Base-by-base conservation (phyloP, 1,140 invertebrate genomes). In the Drosophila suzukii region DNA sequence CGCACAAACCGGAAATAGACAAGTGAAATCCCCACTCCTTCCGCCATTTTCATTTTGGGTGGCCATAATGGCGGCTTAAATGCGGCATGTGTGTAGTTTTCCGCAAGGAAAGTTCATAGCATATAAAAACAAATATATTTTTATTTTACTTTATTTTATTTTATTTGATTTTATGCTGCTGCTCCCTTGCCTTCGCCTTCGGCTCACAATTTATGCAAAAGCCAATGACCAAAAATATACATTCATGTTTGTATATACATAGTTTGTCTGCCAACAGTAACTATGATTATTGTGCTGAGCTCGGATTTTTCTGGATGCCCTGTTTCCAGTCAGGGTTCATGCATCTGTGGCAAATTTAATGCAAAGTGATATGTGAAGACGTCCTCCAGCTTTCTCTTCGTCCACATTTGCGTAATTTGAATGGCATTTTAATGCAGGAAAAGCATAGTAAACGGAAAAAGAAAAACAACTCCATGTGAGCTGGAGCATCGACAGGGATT, bases 81-180 rank as follows among this genome's bases (percentile, higher is more conserved):
- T 88, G 83, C 66, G 61, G 20, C 62, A 75, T 88, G 68, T 60
- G 65, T 68, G 62, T 77, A 43, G 50, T 58, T 80, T 68, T 51
- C 51, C 51, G 53, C 72, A 59, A 62, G 61, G 38, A 58, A 74
- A 74, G 73, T 77, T 84, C 77, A 85, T 77, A 76, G 78, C 84
- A 78, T 79, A 86, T 86, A 82, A 82, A 75, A 82, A 70, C 73
- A 82, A 88, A 88, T 59, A 80, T 61, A 75, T 75, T 60, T 77
- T 54, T 71, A 71, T 58, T 71, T 71, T 50, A 71, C 32, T 71
- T 71, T 71, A 77, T 77, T 80, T 62, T 70, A 77, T 77, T 80
- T 62, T 65, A 83, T 84, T 54, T 75, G 63, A 68, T 75, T 81
- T 70, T 81, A 62, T 66, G 50, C 56, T 11, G 53, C 39, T 61